Percentiles rank a stretch among this genome's conserved stretches.
These are phyloP conservation scores for Caranx ignobilis DNA, from an alignment of 2,113 vertebrate species.

Conservation along the genomic window DNA sequence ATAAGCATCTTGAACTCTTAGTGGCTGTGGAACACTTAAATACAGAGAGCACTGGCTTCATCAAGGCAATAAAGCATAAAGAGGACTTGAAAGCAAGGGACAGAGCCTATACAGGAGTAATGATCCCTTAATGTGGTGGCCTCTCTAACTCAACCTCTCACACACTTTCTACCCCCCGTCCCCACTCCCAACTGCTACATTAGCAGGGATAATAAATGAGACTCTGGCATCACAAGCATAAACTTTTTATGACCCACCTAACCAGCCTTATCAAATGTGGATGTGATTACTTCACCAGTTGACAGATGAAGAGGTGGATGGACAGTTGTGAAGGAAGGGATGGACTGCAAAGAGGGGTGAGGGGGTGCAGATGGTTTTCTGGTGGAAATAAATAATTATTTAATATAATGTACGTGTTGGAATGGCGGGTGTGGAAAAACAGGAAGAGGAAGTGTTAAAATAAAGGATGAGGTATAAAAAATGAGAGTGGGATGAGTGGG, in stretches of 20 bases:
- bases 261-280: slow-evolving; percentile 82
- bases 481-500: slow-evolving; percentile 72
- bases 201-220: slow-evolving; percentile 84
- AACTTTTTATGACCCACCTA: slow-evolving; percentile 83
- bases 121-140: slow-evolving; percentile 81
- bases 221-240: slow-evolving; percentile 75
- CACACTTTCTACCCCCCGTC: slow-evolving; percentile 47
- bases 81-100: slow-evolving; percentile 76
- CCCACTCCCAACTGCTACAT: slow-evolving; percentile 73
- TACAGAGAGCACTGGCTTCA: slow-evolving; percentile 72
- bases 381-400: slow-evolving; percentile 56
- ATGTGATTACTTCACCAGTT: slow-evolving; percentile 76
- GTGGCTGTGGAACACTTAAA: slow-evolving; percentile 78
- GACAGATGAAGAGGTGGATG: slow-evolving; percentile 71
- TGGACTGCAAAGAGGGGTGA: slow-evolving; percentile 10
- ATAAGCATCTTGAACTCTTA: slow-evolving; percentile 76
- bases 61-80: slow-evolving; percentile 74
- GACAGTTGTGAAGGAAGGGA: slow-evolving; percentile 50
- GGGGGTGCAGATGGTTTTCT: slow-evolving; percentile 7
- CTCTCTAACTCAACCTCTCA: slow-evolving; percentile 65
- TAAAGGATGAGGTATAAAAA: slow-evolving; percentile 71
- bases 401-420: slow-evolving; percentile 35
- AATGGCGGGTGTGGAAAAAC: slow-evolving; percentile 45
- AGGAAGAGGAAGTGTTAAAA: slow-evolving; percentile 50
- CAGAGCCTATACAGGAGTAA: slow-evolving; percentile 76